Percentiles rank a stretch among this genome's conserved stretches.
phyloP scores from a whole-genome alignment of 37 sponge, comb jelly and placozoan genomes.

The Chondrilla cf. caribensis region DNA sequence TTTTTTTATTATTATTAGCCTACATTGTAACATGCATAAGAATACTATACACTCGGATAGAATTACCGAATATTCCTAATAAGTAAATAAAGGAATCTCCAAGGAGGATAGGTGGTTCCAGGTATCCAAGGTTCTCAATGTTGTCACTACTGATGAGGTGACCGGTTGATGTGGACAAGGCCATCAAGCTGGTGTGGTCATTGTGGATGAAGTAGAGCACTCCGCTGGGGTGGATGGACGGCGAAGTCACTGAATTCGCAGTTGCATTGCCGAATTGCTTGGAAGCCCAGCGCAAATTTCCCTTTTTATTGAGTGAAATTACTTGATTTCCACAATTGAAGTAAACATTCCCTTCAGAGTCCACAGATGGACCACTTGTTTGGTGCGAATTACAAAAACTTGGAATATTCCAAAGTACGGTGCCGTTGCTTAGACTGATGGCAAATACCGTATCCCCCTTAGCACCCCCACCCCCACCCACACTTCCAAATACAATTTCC shows the following conservation, averaged over 20 bases:
- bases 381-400: slow-evolving; percentile 3
- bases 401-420: background rate
- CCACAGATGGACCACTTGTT: slow-evolving; percentile 39
- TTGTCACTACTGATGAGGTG: background rate
- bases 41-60: background rate
- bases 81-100: slow-evolving; percentile 20
- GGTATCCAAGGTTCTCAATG: background rate
- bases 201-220: slow-evolving; percentile 19
- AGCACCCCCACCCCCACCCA: background rate
- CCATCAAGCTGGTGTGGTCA: background rate
- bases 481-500: background rate
- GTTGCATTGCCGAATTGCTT: background rate
- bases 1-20: no score
- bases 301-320: slow-evolving; percentile 8
- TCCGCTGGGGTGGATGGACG: slow-evolving; percentile 22
- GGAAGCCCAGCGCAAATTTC: slow-evolving; percentile 24
- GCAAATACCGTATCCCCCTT: slow-evolving; percentile 9
- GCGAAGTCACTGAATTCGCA: background rate
- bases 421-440: background rate
- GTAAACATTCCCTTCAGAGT: slow-evolving; percentile 22
- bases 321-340: slow-evolving; percentile 41
- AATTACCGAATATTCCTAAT: background rate
- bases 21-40: no score
- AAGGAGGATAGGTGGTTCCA: slow-evolving; percentile 30
- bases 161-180: slow-evolving; percentile 10